Conservation (phyloP, 2,888 invertebrate genomes). For the Anaspis maculata region DNA sequence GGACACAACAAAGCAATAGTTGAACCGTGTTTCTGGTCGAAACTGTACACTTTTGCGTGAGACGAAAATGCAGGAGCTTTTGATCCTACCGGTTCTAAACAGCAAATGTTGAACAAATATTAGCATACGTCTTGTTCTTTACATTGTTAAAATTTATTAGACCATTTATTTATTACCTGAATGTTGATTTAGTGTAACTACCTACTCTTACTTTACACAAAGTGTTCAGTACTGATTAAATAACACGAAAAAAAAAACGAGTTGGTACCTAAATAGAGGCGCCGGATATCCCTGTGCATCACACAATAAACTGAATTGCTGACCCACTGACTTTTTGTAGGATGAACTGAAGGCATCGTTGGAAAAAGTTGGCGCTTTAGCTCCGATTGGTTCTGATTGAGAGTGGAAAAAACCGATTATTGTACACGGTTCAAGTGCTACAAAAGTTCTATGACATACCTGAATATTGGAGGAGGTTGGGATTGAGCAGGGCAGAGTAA, state of each 20-base stretch:
- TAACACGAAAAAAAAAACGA: no score
- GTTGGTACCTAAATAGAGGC: constrained; percentile 57
- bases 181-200: no score
- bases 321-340: constrained; percentile 39
- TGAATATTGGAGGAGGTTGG: constrained; percentile 62
- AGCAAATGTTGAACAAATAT: background rate
- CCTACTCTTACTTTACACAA: no score
- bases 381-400: constrained; percentile 47
- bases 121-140: constrained; percentile 4
- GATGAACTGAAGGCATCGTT: constrained; percentile 44
- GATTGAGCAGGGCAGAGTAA: constrained; percentile 63
- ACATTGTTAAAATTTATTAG: no score
- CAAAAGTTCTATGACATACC: constrained; percentile 66
- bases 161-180: no score
- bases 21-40: constrained; percentile 29
- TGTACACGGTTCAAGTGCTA: constrained; percentile 57
- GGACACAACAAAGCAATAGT: constrained; percentile 43
- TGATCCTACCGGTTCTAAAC: constrained; percentile 52
- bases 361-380: constrained; percentile 45
- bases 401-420: no score
- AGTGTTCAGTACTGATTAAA: no score
- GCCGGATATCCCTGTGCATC: constrained; percentile 55
- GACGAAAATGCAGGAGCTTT: constrained; percentile 60
- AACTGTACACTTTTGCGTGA: constrained; percentile 53
- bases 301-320: constrained; percentile 42